Percentiles rank a stretch among this genome's conserved stretches.
phyloP scores from a whole-genome alignment of 1,140 invertebrate species.

The Orchestia grillus region DNA sequence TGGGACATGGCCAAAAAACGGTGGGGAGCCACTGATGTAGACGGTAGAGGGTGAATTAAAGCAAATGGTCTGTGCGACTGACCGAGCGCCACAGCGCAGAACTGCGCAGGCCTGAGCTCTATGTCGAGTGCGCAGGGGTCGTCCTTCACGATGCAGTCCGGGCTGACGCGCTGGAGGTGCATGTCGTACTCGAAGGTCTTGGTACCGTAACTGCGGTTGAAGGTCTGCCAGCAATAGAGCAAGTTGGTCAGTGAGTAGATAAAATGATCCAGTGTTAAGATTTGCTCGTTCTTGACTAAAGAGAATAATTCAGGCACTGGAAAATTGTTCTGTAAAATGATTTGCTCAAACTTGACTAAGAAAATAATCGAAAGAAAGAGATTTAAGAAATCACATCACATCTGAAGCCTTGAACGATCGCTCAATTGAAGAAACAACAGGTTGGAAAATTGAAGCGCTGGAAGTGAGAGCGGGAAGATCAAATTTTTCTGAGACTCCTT shows the following conservation, averaged over 20 bases:
- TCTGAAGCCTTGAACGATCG: not conserved
- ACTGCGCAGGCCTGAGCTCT: not conserved
- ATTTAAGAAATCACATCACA: not conserved
- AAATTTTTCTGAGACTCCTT: too few relatives aligned
- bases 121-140: not conserved
- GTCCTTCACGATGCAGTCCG: not conserved
- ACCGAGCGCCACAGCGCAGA: not conserved
- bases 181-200: not conserved
- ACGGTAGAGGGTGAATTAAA: too few relatives aligned
- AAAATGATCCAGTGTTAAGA: not conserved
- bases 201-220: slow-evolving; percentile 28
- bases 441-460: not conserved
- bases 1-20: too few relatives aligned
- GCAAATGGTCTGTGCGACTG: not conserved
- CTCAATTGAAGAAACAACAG: not conserved
- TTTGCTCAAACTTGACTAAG: not conserved
- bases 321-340: not conserved
- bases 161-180: not conserved
- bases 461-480: not conserved
- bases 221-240: not conserved
- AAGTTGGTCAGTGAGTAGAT: not conserved
- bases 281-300: not conserved
- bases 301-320: not conserved
- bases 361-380: not conserved
- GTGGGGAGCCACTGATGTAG: too few relatives aligned